A percentile compares a stretch with the other conserved stretches of the same genome.
phyloP scores from a whole-genome alignment of 2,888 invertebrate genomes.

The Zaprionus bogoriensis region DNA sequence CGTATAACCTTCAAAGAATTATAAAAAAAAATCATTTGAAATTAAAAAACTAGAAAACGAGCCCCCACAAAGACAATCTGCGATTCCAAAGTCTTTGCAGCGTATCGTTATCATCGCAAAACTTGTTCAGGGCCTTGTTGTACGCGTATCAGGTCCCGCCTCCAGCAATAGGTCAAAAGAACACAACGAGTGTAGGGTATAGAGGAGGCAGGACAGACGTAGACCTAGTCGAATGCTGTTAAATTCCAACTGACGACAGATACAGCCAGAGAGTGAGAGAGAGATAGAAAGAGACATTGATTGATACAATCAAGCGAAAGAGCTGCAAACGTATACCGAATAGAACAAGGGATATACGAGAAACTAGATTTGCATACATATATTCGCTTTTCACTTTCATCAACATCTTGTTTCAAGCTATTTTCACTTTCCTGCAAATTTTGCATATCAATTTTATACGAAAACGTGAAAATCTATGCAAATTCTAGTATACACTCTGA shows the following conservation, averaged over 20 bases:
- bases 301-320: not conserved
- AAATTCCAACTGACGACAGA: not conserved
- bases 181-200: conserved; percentile 2
- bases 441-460: not conserved
- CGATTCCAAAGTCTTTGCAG: conserved; percentile 19
- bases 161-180: conserved; percentile 55
- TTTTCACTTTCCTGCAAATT: not conserved
- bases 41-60: conserved; percentile 15
- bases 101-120: conserved; percentile 29
- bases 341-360: not conserved
- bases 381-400: not conserved
- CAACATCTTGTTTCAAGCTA: not conserved
- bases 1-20: conserved; percentile 34
- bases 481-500: no score
- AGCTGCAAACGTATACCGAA: not conserved
- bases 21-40: conserved; percentile 7
- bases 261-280: not conserved
- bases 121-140: conserved; percentile 40
- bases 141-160: conserved; percentile 42
- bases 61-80: conserved; percentile 27
- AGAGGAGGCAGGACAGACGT: not conserved
- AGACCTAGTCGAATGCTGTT: not conserved
- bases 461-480: not conserved
- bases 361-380: not conserved
- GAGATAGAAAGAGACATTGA: not conserved